Evolutionary conservation across 2,888 invertebrate species (phyloP), one percentile per base, ranked within the genome.

Genomic region (Drosophila macrospina): DNA sequence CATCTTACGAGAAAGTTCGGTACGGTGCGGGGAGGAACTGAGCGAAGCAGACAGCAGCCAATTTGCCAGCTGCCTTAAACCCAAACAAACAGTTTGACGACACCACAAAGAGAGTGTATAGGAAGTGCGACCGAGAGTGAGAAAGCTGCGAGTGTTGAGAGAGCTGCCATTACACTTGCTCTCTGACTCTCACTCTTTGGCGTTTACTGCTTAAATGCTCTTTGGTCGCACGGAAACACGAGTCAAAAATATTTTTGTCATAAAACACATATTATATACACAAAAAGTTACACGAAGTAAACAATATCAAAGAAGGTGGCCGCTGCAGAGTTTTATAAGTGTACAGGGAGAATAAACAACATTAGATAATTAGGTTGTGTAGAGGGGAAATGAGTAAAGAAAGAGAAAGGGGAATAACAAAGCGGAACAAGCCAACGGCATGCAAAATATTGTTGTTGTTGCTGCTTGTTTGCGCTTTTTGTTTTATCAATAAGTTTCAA

Each of bases 41-140:
- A 20, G 20, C 2, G 3, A 20, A 20, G 2, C 11, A 8, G 24
- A 54, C n/a, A 20, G 45, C 39, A 50, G 50, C 48, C 50, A 62
- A 86, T 84, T 84, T 45, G 68, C 78, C 15, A 82, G 56, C 44
- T 51, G 60, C 64, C 81, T 69, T 59, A 86, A 81, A 84, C 85
- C 78, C 81, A 83, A 86, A 86, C 85, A 83, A 86, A 80, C 71
- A 54, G 59, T 69, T 50, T 36, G 41, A 69, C 32, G 65, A 55
- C 45, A 59, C 50, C 34, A 37, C 51, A 36, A 50, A 36, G 36
- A 59, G 60, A 42, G 42, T 13, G 13, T n/a, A 37, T 56, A 62
- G 45, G 39, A 32, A 8, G 48, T 34, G 28, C 51, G 36, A 24
- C 28, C 3, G 11, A 13, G 47, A 30, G 37, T 16, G 39, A 36